These are phyloP conservation scores for Chloroclysta siterata DNA, from an alignment of 2,888 invertebrate genomes.

Conservation along the genomic window DNA sequence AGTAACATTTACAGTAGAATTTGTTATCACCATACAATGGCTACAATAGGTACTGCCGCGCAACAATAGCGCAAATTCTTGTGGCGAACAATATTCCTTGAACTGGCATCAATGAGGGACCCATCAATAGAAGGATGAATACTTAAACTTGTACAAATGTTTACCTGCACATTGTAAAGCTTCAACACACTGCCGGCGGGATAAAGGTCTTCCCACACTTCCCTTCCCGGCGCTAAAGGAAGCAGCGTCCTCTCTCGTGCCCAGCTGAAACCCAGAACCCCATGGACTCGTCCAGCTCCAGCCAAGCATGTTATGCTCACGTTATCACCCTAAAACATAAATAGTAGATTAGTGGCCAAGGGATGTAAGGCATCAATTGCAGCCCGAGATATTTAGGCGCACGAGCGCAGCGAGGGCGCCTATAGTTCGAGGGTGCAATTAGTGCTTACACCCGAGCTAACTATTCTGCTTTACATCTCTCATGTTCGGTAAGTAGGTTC, in stretches of 20 bases:
- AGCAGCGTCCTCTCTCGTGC: conserved; percentile 90
- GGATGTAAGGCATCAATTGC: no score
- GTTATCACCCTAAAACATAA: conserved; percentile 85
- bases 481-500: no score
- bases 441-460: no score
- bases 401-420: no score
- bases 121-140: background rate
- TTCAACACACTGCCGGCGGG: conserved; percentile 93
- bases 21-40: background rate
- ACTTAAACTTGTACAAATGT: background rate
- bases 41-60: background rate
- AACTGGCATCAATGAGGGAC: conserved; percentile 1
- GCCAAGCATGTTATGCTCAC: conserved; percentile 89
- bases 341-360: no score
- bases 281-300: conserved; percentile 86
- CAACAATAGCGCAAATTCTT: background rate
- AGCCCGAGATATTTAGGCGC: no score
- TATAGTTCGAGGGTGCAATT: no score
- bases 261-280: conserved; percentile 92
- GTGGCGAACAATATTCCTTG: background rate
- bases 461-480: no score
- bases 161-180: conserved; percentile 90
- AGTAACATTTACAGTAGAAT: no score
- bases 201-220: conserved; percentile 93
- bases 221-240: conserved; percentile 89